Conservation (phyloP, 2,113 vertebrate genomes). For the Poeciliopsis turrubarensis region DNA sequence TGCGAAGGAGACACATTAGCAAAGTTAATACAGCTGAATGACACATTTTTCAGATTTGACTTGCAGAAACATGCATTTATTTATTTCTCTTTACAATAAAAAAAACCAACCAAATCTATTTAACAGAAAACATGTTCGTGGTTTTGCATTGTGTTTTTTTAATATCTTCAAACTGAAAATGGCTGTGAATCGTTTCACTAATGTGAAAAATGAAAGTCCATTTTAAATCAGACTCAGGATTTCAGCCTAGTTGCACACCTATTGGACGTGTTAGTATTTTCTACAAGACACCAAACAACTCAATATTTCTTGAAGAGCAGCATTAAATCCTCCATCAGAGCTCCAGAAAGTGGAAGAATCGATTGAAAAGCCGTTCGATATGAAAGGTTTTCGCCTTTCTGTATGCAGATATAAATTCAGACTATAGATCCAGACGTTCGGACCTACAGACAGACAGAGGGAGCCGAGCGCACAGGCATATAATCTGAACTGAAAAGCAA, state of each 20-base stretch:
- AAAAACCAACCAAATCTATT: too few species aligned
- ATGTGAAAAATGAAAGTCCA: background rate
- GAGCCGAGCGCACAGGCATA: conserved; percentile 46
- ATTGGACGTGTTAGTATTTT: background rate
- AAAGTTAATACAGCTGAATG: background rate
- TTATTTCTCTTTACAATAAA: background rate
- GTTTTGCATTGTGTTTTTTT: background rate
- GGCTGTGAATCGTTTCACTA: background rate
- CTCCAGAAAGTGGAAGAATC: background rate
- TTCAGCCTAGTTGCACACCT: background rate
- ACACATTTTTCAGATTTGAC: too few species aligned
- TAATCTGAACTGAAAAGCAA: conserved; percentile 72
- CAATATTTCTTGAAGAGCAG: background rate
- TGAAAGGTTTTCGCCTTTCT: background rate
- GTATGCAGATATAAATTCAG: background rate
- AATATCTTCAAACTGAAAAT: background rate
- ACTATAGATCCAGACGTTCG: background rate
- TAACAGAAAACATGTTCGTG: too few species aligned
- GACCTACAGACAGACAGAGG: background rate
- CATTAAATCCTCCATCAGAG: background rate
- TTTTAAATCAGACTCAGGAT: background rate
- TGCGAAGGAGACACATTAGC: too few species aligned
- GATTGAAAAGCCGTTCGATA: background rate
- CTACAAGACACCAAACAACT: background rate
- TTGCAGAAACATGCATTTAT: background rate